Evolutionary conservation across 2,113 vertebrate genomes (phyloP).

Genomic region (Oxyruncus cristatus): DNA sequence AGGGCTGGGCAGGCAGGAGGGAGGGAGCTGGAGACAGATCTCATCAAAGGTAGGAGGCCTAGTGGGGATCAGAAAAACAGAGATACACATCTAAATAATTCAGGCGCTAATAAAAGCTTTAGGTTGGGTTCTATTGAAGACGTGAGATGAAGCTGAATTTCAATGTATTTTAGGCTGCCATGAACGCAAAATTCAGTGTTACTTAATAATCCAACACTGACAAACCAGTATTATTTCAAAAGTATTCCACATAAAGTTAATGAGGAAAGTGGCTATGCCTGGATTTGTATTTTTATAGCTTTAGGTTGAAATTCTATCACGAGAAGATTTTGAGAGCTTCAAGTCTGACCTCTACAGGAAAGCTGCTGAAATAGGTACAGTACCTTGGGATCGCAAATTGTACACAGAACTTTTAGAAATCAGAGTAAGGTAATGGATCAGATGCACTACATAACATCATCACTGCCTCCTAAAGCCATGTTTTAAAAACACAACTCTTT

Average conservation of each 20-base stretch:
- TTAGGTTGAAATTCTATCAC: neutral
- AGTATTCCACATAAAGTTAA: neutral
- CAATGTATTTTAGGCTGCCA: neutral
- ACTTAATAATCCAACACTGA: neutral
- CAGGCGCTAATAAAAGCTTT: constrained; percentile 5
- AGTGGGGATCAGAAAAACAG: neutral
- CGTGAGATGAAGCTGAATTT: neutral
- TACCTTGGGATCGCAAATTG: neutral
- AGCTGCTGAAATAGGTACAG: constrained; percentile 27
- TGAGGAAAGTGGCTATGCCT: neutral
- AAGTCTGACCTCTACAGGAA: constrained; percentile 85
- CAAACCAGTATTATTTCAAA: neutral
- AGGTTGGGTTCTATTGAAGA: neutral
- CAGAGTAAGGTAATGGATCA: neutral
- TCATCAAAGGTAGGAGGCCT: constrained; percentile 33
- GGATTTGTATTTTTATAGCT: neutral
- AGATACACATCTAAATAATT: constrained; percentile 49
- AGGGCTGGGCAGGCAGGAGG: neutral
- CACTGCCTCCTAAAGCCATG: neutral
- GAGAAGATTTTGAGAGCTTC: constrained; percentile 56
- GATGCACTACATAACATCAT: neutral
- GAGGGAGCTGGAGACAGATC: neutral
- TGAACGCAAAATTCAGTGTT: neutral
- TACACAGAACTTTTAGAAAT: neutral
- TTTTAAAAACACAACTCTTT: neutral